A percentile compares a stretch with the other conserved stretches of the same genome.
Conservation (phyloP, 2,888 invertebrate species). For the Melinopterus prodromus region DNA sequence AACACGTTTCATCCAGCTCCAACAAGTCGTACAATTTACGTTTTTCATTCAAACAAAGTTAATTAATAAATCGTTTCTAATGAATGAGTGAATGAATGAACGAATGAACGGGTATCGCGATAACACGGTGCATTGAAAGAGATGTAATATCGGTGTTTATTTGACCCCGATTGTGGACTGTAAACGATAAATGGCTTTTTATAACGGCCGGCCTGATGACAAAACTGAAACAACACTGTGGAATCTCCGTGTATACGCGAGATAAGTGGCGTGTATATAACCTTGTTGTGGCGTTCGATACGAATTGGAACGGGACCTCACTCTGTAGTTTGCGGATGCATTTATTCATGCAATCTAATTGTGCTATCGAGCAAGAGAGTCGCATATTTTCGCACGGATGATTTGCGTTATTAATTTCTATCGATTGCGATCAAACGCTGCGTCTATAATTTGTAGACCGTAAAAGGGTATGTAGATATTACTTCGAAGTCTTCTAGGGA, state of each 20-base stretch:
- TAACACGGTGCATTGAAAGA: background rate
- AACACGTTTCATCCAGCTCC: too few relatives aligned
- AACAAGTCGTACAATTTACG: background rate
- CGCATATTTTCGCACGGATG: background rate
- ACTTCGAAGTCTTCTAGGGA: too few relatives aligned
- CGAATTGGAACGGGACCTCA: too few relatives aligned
- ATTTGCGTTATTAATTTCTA: background rate
- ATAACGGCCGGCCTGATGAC: slow-evolving; percentile 15
- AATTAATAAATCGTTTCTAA: background rate
- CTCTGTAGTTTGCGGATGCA: background rate
- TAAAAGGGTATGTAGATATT: too few relatives aligned
- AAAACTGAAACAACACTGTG: slow-evolving; percentile 19
- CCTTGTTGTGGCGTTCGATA: background rate
- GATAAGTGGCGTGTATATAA: background rate
- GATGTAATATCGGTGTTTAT: slow-evolving; percentile 12
- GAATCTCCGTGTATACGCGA: slow-evolving; percentile 17
- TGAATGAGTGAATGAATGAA: background rate
- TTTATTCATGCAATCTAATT: background rate
- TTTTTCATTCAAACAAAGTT: background rate
- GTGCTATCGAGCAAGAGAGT: background rate
- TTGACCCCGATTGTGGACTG: slow-evolving; percentile 24
- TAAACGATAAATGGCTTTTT: slow-evolving; percentile 18
- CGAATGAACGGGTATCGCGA: background rate
- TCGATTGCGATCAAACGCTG: background rate
- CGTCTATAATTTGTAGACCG: too few relatives aligned